phyloP scores from a whole-genome alignment of 2,113 vertebrate species.

The Centropristis striata region DNA sequence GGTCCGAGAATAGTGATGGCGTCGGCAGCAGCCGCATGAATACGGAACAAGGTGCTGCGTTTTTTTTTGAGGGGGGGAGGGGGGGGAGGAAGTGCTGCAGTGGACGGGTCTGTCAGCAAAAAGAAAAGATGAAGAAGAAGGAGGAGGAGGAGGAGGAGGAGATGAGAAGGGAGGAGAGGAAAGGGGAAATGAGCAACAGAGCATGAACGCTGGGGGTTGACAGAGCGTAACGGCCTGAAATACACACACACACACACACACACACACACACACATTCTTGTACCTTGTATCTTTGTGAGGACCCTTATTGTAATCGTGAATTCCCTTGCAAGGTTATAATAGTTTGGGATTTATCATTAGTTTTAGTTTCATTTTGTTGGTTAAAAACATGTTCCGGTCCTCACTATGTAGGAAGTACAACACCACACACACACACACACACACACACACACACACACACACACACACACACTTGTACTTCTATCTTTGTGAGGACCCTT shows the following conservation, averaged over 20 bases:
- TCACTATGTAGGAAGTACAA: too few species aligned
- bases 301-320: too few species aligned
- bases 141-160: conserved; percentile 11
- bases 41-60: conserved; percentile 53
- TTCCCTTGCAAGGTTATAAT: too few species aligned
- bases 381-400: too few species aligned
- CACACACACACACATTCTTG: conserved; percentile 45
- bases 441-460: too few species aligned
- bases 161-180: conserved; percentile 44
- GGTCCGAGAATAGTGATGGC: conserved; percentile 49
- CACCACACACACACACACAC: too few species aligned
- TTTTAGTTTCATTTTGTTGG: too few species aligned
- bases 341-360: too few species aligned
- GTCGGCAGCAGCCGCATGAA: conserved; percentile 54
- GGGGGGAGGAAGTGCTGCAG: conserved; percentile 56
- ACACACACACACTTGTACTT: too few species aligned
- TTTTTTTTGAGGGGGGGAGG: conserved; percentile 1
- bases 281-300: too few species aligned
- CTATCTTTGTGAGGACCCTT: too few species aligned
- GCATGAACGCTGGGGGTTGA: conserved; percentile 62
- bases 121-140: conserved; percentile 33
- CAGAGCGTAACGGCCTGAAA: conserved; percentile 55
- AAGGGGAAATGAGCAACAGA: conserved; percentile 64
- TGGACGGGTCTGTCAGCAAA: conserved; percentile 65
- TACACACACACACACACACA: conserved; percentile 42